Conservation (phyloP, 2,113 vertebrate species). For the Xerus inauris region DNA sequence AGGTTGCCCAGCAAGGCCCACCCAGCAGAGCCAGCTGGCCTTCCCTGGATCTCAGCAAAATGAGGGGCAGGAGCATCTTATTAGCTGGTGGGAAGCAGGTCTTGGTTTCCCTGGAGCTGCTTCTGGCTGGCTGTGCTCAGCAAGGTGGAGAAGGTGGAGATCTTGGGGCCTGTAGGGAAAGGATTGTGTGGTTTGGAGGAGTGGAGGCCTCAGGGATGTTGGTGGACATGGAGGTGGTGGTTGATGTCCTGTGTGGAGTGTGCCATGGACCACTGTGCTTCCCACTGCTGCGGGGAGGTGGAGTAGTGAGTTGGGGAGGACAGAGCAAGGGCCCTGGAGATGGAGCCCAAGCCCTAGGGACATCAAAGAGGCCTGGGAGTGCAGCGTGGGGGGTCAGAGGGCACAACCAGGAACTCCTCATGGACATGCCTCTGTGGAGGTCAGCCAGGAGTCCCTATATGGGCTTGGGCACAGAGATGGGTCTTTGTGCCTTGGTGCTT, state of each 20-base stretch:
- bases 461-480: accelerated
- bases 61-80: not conserved
- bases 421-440: too few species aligned
- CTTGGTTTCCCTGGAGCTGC: not conserved
- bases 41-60: not conserved
- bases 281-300: not conserved
- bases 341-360: not conserved
- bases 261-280: not conserved
- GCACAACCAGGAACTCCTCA: accelerated
- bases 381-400: not conserved
- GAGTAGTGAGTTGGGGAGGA: not conserved
- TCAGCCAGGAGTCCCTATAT: accelerated
- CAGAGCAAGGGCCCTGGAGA: not conserved
- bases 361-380: too few species aligned
- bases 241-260: not conserved
- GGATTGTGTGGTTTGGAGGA: not conserved
- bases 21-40: not conserved
- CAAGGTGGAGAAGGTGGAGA: not conserved
- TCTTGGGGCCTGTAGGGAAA: not conserved
- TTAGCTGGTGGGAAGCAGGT: not conserved
- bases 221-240: not conserved
- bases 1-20: accelerated
- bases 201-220: not conserved
- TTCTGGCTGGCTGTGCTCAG: not conserved
- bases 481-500: slow-evolving; percentile 45